Conservation (phyloP, 2,888 invertebrate species). For the Mellilla xanthometata region DNA sequence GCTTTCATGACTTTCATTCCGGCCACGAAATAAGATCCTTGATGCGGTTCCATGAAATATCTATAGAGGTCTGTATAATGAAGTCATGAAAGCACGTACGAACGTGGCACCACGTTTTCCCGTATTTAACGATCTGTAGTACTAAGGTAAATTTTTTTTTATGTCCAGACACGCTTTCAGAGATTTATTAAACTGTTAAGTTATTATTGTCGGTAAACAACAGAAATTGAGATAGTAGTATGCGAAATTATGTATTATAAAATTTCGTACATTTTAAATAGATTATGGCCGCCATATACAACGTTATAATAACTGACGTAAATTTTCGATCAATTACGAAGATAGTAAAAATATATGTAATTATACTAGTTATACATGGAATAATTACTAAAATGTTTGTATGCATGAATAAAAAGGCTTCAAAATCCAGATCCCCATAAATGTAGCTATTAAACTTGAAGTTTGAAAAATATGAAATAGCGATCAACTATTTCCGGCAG, state of each 20-base stretch:
- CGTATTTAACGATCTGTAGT: no score
- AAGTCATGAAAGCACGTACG: conserved; percentile 13
- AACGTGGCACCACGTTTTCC: conserved; percentile 7
- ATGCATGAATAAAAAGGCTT: no score
- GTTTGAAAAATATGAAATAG: conserved; percentile 5
- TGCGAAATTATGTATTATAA: not conserved
- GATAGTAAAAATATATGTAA: no score
- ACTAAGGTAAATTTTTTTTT: no score
- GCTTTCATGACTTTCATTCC: conserved; percentile 15
- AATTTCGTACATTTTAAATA: no score
- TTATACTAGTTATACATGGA: no score
- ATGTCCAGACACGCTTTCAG: no score
- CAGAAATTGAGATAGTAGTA: conserved; percentile 1
- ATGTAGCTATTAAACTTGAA: no score
- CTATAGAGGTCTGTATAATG: conserved; percentile 1
- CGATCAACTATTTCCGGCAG: conserved; percentile 4
- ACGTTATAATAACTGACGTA: no score
- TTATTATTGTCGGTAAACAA: not conserved
- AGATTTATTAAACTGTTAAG: not conserved
- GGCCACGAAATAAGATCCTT: conserved; percentile 7
- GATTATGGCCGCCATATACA: no score
- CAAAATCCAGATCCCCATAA: not conserved
- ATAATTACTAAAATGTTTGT: no score
- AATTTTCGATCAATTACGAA: no score
- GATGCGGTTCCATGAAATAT: conserved; percentile 15